A percentile compares a stretch with the other conserved stretches of the same genome.
These are phyloP conservation scores for Xanthia togata DNA, from an alignment of 2,888 invertebrate species.

Conservation along the genomic window DNA sequence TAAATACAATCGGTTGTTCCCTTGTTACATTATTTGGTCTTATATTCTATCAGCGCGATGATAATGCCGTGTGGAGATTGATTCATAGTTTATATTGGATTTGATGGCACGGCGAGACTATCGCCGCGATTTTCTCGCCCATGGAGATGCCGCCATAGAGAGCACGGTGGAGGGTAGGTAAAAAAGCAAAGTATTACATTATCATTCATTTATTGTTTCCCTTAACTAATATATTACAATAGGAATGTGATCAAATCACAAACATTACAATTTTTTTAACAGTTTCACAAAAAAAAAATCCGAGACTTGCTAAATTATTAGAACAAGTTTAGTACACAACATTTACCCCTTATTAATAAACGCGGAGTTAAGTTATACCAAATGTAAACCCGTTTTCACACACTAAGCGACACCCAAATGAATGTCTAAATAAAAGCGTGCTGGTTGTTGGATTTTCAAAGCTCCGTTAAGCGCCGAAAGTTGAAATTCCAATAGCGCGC, in stretches of 20 bases:
- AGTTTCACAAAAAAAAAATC: conserved; percentile 1
- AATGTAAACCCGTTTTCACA: not conserved
- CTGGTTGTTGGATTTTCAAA: not conserved
- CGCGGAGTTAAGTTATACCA: too few relatives aligned
- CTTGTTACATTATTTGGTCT: too few relatives aligned
- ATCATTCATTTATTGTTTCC: conserved; percentile 37
- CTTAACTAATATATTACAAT: conserved; percentile 50
- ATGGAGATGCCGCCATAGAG: too few relatives aligned
- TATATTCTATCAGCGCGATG: too few relatives aligned
- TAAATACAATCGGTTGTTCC: too few relatives aligned
- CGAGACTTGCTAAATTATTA: not conserved
- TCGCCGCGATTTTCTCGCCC: too few relatives aligned
- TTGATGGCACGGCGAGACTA: too few relatives aligned
- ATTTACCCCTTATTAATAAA: not conserved
- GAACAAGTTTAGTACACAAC: conserved; percentile 2
- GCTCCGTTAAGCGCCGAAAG: not conserved
- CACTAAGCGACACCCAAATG: too few relatives aligned
- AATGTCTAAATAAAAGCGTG: not conserved
- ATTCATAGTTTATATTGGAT: too few relatives aligned
- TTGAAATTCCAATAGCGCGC: too few relatives aligned
- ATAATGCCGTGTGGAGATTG: too few relatives aligned
- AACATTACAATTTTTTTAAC: conserved; percentile 13
- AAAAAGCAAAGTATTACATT: conserved; percentile 5
- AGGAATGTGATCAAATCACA: conserved; percentile 50
- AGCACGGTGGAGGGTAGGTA: too few relatives aligned